A percentile compares a stretch with the other conserved stretches of the same genome.
phyloP scores from a whole-genome alignment of 2,888 invertebrate genomes.

The Dryocosmus kuriphilus region DNA sequence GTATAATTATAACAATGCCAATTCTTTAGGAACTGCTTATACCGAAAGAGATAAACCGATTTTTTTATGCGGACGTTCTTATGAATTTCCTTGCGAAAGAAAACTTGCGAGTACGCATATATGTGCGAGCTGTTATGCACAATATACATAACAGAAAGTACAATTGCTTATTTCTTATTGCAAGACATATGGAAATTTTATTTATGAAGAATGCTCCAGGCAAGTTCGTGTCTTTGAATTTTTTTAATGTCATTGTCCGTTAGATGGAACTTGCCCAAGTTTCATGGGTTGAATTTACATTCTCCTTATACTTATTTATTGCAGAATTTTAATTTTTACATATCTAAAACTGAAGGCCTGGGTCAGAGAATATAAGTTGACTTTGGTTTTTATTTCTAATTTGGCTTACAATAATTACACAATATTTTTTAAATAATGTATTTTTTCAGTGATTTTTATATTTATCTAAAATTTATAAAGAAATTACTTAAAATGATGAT shows the following conservation, averaged over 20 bases:
- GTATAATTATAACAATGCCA: too few relatives aligned
- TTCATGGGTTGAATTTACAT: neutral
- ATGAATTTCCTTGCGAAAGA: constrained; percentile 17
- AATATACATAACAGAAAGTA: constrained; percentile 32
- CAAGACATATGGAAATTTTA: constrained; percentile 17
- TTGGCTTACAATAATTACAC: too few relatives aligned
- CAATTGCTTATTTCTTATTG: constrained; percentile 20
- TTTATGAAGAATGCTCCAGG: neutral
- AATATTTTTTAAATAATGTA: too few relatives aligned
- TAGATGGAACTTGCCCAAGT: neutral
- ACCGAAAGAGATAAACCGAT: constrained; percentile 8
- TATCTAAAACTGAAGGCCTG: neutral
- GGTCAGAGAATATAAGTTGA: neutral
- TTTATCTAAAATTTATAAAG: too few relatives aligned
- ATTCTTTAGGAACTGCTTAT: neutral
- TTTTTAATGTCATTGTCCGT: neutral
- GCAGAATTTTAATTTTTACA: neutral
- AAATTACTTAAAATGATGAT: too few relatives aligned
- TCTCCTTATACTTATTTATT: neutral
- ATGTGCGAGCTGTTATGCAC: neutral
- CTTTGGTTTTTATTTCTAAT: too few relatives aligned
- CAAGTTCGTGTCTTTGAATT: neutral
- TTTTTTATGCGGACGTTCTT: constrained; percentile 3
- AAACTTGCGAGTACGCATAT: neutral
- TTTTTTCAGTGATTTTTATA: too few relatives aligned